A percentile compares a stretch with the other conserved stretches of the same genome.
Conservation (phyloP, 1,140 invertebrate species). For the Caenorhabditis latens region DNA sequence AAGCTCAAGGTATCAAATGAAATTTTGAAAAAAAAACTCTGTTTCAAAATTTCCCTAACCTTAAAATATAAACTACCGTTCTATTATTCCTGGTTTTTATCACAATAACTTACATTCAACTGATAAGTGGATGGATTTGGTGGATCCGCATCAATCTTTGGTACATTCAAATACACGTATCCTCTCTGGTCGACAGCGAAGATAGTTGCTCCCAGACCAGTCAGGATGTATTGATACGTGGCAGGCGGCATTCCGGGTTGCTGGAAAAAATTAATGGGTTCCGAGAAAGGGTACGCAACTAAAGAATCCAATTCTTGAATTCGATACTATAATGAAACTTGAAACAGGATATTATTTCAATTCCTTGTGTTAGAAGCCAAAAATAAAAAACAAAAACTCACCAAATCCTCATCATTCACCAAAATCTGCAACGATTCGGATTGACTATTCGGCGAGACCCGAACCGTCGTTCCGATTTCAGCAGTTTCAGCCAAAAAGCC, state of each 20-base stretch:
- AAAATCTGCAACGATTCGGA: conserved; percentile 74
- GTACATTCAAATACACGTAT: conserved; percentile 75
- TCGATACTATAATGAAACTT: no score
- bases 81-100: not conserved
- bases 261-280: conserved; percentile 60
- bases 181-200: conserved; percentile 77
- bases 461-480: conserved; percentile 74
- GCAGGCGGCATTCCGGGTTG: conserved; percentile 77
- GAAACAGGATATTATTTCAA: conserved; percentile 7
- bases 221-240: conserved; percentile 76
- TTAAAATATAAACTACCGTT: no score
- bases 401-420: conserved; percentile 76
- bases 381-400: conserved; percentile 30
- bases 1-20: no score
- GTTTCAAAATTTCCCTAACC: no score
- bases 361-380: no score
- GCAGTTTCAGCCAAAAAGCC: conserved; percentile 73
- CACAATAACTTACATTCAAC: conserved; percentile 68
- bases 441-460: conserved; percentile 68
- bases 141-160: conserved; percentile 68
- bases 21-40: no score
- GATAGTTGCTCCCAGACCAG: conserved; percentile 74
- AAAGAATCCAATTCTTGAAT: no score
- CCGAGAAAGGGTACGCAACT: not conserved
- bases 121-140: conserved; percentile 73